Evolutionary conservation across 2,888 invertebrate species (phyloP).

Genomic region (Spatulosminthurus flaviceps): DNA sequence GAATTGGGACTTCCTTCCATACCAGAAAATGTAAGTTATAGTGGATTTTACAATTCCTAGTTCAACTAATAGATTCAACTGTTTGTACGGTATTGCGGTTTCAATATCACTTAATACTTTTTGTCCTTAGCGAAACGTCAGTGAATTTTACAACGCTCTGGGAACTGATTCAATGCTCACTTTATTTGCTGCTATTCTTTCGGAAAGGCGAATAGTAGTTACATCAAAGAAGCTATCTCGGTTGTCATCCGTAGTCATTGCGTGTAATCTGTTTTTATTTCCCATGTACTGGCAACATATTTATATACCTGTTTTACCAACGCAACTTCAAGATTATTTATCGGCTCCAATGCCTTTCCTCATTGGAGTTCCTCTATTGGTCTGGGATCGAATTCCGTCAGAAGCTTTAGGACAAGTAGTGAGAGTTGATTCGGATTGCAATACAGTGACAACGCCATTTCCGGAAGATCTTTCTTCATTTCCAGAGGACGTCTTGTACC

Average conservation of each 20-base stretch:
- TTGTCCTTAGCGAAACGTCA: conserved; percentile 83
- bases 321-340: conserved; percentile 86
- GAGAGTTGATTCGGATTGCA: conserved; percentile 90
- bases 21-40: conserved; percentile 86
- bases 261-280: conserved; percentile 92
- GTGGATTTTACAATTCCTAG: not conserved
- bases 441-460: conserved; percentile 85
- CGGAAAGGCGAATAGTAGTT: conserved; percentile 92
- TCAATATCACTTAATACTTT: conserved; percentile 33
- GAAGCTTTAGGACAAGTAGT: conserved; percentile 92
- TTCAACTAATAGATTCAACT: not conserved
- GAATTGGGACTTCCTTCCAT: conserved; percentile 89
- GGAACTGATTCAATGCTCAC: conserved; percentile 94
- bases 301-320: conserved; percentile 93
- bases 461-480: conserved; percentile 84
- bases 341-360: conserved; percentile 98
- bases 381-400: conserved; percentile 75
- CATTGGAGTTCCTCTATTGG: conserved; percentile 89
- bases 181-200: conserved; percentile 93
- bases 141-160: conserved; percentile 98
- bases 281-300: conserved; percentile 99
- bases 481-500: conserved; percentile 86
- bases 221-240: conserved; percentile 88
- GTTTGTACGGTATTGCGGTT: not conserved
- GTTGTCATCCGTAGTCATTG: conserved; percentile 91